phyloP scores from a whole-genome alignment of 2,113 vertebrate species.

The Oceanodroma tethys region DNA sequence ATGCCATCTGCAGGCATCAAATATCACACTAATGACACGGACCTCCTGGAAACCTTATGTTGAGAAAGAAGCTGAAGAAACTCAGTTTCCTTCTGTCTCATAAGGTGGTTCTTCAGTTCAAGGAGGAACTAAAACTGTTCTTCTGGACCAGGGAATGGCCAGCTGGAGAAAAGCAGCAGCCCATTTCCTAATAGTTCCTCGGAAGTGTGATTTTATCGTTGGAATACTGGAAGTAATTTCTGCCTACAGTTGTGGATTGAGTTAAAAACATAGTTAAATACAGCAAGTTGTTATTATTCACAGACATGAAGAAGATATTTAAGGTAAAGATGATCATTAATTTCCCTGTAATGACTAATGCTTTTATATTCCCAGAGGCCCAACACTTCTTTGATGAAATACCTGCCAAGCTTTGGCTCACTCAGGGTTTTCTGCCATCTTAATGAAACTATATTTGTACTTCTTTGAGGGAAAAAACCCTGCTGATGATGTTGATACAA shows the following conservation, averaged over 20 bases:
- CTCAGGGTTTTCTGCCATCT: background rate
- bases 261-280: background rate
- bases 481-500: background rate
- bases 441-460: background rate
- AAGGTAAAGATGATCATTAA: slow-evolving; percentile 19
- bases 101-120: background rate
- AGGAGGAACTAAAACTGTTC: background rate
- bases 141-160: background rate
- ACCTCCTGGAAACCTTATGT: background rate
- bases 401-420: background rate
- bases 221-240: background rate
- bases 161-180: background rate
- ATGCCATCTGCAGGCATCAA: background rate
- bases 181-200: background rate
- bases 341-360: slow-evolving; percentile 26
- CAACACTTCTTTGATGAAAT: background rate
- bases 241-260: background rate
- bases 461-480: background rate
- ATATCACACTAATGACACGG: background rate
- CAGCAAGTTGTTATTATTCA: slow-evolving; percentile 14
- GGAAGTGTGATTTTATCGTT: background rate
- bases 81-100: background rate
- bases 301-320: slow-evolving; percentile 11
- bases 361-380: background rate
- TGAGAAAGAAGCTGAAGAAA: background rate